Evolutionary conservation across 2,888 invertebrate genomes (phyloP).

Genomic region (Herminia tarsipennalis): DNA sequence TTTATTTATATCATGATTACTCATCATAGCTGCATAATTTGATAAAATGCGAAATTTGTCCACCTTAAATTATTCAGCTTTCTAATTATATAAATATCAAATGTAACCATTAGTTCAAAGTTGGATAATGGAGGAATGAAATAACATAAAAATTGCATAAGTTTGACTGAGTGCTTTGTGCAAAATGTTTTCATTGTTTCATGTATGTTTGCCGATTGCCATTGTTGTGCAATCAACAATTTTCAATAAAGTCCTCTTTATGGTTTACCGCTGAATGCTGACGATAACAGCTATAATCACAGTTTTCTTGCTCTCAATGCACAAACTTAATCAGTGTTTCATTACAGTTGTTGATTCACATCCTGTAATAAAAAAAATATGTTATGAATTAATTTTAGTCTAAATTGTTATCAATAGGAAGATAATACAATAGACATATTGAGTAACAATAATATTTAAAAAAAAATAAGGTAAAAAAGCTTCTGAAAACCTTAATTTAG

Average conservation of each 20-base stretch:
- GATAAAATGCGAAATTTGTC: too few relatives aligned
- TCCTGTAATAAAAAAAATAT: conserved; percentile 48
- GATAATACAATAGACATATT: background rate
- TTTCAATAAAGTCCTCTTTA: conserved; percentile 80
- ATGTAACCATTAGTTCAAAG: background rate
- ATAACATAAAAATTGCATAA: conserved; percentile 49
- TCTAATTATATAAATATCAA: too few relatives aligned
- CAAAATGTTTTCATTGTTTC: conserved; percentile 72
- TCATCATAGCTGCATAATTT: too few relatives aligned
- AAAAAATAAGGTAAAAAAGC: too few relatives aligned
- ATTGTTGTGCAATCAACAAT: conserved; percentile 82
- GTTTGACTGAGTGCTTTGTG: conserved; percentile 49
- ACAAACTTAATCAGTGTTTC: conserved; percentile 68
- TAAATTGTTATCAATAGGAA: background rate
- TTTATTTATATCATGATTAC: too few relatives aligned
- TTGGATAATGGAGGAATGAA: conserved; percentile 9
- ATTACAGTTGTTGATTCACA: conserved; percentile 68
- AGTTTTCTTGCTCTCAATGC: conserved; percentile 52
- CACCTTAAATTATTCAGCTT: too few relatives aligned
- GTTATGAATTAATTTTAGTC: conserved; percentile 8
- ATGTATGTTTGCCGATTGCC: conserved; percentile 67
- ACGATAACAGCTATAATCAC: conserved; percentile 62
- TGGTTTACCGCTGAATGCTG: conserved; percentile 63
- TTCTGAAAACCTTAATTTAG: too few relatives aligned
- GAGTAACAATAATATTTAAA: too few relatives aligned